Evolutionary conservation across 2,888 invertebrate genomes (phyloP), one percentile per base, ranked within the genome.

Genomic region (Yponomeuta plumbellus): DNA sequence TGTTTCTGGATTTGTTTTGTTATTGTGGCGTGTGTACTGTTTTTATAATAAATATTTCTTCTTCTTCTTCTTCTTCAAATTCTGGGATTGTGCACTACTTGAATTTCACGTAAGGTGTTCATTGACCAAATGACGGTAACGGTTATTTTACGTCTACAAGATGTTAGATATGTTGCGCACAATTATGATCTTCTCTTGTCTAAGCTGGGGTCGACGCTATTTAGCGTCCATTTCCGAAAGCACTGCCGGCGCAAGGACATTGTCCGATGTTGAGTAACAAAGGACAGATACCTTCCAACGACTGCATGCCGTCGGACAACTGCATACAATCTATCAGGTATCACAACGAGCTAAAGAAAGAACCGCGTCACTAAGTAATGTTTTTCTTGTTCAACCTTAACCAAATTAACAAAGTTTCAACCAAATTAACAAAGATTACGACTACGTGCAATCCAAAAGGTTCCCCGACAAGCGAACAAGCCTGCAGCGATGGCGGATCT

Each of bases 311-410:
- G 74, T 96, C 96, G 1, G 97, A 96, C 84, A 96, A 96, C 66
- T 95, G 93, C 66, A 97, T 97, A 76, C 96, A 96, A 81, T 98
- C 98, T 71, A 98, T 92, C 84, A 97, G 95, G 74, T 97, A 97
- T 44, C 96, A 96, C 71, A 97, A 97, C 66, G 97, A 94, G 72
- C 96, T 96, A 67, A 97, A 92, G 69, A 96, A 92, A n/a, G n/a
- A 52, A 96, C 96, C 64, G 96, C 95, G 86, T 97, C 97, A 73
- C 96, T 95, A 63, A 97, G 94, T 10, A 97, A 97, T 1, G 97
- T 97, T 39, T 70, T 97, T 93, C 85, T 97, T 97, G 79, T 94
- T 93, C 62, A 94, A n/a, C n/a, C n/a, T n/a, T n/a, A n/a, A n/a
- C n/a, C n/a, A n/a, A n/a, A n/a, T n/a, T n/a, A n/a, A n/a, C n/a